phyloP scores from a whole-genome alignment of 2,113 vertebrate genomes.

The Callospermophilus lateralis region DNA sequence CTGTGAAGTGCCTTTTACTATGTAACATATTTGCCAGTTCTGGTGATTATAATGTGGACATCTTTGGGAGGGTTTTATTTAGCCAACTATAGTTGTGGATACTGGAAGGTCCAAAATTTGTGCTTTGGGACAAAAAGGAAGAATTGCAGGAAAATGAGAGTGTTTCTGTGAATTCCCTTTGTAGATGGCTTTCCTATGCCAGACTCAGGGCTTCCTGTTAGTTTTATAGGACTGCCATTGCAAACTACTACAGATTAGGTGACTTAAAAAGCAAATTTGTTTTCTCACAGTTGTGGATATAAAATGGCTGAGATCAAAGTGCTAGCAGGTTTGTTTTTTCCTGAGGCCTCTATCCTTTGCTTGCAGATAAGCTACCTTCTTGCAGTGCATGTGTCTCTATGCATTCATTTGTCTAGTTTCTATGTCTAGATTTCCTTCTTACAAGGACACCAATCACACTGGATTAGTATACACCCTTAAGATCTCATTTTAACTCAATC shows the following conservation, averaged over 20 bases:
- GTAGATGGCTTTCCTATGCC: too few species aligned
- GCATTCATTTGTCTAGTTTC: not conserved
- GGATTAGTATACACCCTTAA: not conserved
- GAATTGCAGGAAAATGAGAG: too few species aligned
- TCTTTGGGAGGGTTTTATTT: not conserved
- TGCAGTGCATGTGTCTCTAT: not conserved
- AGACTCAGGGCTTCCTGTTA: not conserved
- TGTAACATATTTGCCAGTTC: not conserved
- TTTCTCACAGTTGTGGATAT: not conserved
- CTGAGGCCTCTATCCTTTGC: not conserved
- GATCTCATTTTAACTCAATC: not conserved
- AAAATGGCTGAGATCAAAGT: not conserved
- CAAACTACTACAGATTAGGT: not conserved
- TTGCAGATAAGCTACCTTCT: not conserved
- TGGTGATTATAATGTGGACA: not conserved
- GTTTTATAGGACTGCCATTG: not conserved
- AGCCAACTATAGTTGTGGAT: not conserved
- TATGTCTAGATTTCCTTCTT: not conserved
- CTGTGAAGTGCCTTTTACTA: not conserved
- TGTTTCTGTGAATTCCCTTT: not conserved
- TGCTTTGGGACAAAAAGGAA: not conserved
- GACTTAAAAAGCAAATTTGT: not conserved
- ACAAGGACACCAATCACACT: not conserved
- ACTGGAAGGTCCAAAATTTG: not conserved
- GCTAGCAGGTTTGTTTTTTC: not conserved